phyloP scores from a whole-genome alignment of 2,888 invertebrate species.

The Melieria picta region DNA sequence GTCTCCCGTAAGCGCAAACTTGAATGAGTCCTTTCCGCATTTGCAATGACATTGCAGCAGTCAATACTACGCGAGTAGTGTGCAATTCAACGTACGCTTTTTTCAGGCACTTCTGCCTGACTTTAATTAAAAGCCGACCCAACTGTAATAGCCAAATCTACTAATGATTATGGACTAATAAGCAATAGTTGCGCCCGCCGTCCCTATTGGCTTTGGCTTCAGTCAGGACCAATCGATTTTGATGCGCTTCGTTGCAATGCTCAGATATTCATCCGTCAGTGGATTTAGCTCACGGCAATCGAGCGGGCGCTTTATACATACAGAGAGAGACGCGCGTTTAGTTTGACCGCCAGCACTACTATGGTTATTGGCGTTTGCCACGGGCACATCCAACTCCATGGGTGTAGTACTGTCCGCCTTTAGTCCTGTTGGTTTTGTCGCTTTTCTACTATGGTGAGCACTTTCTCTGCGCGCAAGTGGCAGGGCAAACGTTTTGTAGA shows the following conservation, averaged over 20 bases:
- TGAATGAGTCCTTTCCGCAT: no score
- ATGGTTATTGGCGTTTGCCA: not conserved
- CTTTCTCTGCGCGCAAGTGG: slow-evolving; percentile 46
- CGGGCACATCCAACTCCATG: slow-evolving; percentile 15
- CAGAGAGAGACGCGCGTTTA: not conserved
- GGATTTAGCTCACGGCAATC: slow-evolving; percentile 13
- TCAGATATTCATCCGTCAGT: slow-evolving; percentile 23
- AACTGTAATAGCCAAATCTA: no score
- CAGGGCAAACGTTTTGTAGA: slow-evolving; percentile 53
- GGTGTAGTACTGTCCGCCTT: not conserved
- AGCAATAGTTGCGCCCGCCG: no score
- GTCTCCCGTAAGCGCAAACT: no score
- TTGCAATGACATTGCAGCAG: no score
- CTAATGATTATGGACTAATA: no score
- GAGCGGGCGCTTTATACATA: slow-evolving; percentile 3
- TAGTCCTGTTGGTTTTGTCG: not conserved
- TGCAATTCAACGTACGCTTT: no score
- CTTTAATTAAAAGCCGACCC: no score
- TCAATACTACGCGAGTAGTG: no score
- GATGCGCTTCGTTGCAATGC: slow-evolving; percentile 31
- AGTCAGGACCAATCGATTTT: slow-evolving; percentile 27
- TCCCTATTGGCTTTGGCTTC: not conserved
- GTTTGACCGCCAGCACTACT: not conserved
- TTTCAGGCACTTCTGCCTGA: no score
- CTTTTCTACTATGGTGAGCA: not conserved